Base-by-base conservation (phyloP, 2,797 vertebrate genomes). In the Todus mexicanus region DNA sequence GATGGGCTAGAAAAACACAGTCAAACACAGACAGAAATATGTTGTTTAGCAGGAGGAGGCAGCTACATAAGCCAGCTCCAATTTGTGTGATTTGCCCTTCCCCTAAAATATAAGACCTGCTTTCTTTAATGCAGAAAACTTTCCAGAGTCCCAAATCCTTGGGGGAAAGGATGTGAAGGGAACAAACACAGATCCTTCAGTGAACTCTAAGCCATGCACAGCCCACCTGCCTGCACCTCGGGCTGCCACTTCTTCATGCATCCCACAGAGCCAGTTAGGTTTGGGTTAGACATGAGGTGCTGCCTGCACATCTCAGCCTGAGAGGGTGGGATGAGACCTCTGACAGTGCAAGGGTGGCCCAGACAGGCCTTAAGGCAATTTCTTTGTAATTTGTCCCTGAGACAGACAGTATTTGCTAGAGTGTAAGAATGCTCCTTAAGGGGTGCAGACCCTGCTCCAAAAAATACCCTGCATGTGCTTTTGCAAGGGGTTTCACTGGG, bases 21-120 rank as follows among this genome's bases (percentile, higher is more conserved):
- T 69, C 65, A 76, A 65, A 92, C 56, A 71, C 73, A 64, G 85
- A 53, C 60, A 95, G 87, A 95, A 93, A 93, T 79, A 93, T 60
- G 84, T 68, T 73, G 85, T 59, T 89, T 29, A 89, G 79, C 70
- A 91, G 87, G 83, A 90, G 90, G 48, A 73, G 35, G 65, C 26
- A 80, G 72, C 84, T 56, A 23, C 19, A 6, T 37, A 35, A 90
- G 29, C 71, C 69, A 90, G 53, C 69, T 73, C 53, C 20, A 31
- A 19, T 78, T 40, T 70, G 38, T 0, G 2, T 0, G 2, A 35
- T 89, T 53, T 60, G 53, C 29, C 50, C 65, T 91, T 80, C 42
- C 60, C 50, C 48, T 66, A 17, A n/a, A 56, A 51, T 0, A 1
- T 33, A 50, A 57, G 26, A 31, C 16, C 37, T 59, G 20, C 42